A percentile compares a stretch with the other conserved stretches of the same genome.
Conservation (phyloP, 2,113 vertebrate species). For the Salvator merianae region DNA sequence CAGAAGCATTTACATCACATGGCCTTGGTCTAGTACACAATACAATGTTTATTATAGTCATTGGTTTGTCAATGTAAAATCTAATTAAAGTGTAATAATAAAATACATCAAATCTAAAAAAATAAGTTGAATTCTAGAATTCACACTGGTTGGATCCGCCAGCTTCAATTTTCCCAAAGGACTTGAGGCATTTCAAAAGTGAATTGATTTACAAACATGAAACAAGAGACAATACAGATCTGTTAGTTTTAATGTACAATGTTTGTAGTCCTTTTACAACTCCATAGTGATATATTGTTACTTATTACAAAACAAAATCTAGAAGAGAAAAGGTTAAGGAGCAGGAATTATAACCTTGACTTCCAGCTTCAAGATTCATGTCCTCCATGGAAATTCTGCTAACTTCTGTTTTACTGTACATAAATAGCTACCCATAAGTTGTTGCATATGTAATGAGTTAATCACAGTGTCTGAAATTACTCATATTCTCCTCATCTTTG, state of each 20-base stretch:
- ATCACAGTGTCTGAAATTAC: neutral
- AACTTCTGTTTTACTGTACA: neutral
- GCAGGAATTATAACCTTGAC: no score
- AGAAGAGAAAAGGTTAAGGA: no score
- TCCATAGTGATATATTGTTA: neutral
- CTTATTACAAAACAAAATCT: no score
- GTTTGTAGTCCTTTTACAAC: neutral
- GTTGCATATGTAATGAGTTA: neutral
- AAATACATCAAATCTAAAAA: no score
- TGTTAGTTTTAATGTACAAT: neutral
- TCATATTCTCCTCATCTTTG: neutral
- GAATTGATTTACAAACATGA: no score
- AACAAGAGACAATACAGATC: neutral
- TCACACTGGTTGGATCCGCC: no score
- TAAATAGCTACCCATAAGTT: neutral
- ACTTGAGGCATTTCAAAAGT: neutral
- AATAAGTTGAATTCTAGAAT: no score
- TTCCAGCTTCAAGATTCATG: neutral
- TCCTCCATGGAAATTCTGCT: neutral
- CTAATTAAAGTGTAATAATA: neutral
- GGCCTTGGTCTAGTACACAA: no score
- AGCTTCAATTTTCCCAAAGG: neutral
- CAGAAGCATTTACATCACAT: no score
- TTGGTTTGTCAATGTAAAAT: neutral
- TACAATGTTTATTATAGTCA: neutral